Evolutionary conservation across 2,113 vertebrate species (phyloP), one percentile per base, ranked within the genome.

Genomic region (Morone chrysops): DNA sequence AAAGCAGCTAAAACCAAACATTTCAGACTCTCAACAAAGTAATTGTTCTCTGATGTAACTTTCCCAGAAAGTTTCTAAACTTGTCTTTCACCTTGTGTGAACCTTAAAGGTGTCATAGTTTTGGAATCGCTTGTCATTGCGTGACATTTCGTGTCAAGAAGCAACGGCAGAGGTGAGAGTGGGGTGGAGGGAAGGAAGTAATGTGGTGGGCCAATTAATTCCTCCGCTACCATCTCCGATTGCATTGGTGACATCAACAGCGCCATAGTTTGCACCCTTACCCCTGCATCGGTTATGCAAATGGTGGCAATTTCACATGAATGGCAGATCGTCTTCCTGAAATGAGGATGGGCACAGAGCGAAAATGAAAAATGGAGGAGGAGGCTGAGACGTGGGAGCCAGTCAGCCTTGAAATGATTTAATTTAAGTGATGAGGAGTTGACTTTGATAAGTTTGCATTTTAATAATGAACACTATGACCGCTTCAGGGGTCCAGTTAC

Each of bases 391-490:
- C n/a, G 84, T 57, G 80, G 57, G 89, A 87, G 83, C 84, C 92
- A 92, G 80, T 90, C 94, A 92, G 87, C 94, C 95, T 94, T 93
- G 93, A 96, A 96, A 96, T 94, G 0, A 96, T 96, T 96, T 95
- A 90, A 96, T 96, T 95, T 94, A 89, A 87, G 84, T 89, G 87
- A 95, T 92, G 89, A 93, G 84, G 80, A 81, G 93, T 85, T 91
- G 92, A 93, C 94, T 95, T 94, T 96, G 94, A 95, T 94, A 94
- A 89, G 94, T 94, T 94, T 94, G 90, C 92, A 93, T 94, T 95
- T 93, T 92, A 92, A 94, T 94, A 93, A 93, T 86, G 86, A 89
- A 87, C 53, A 56, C 48, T 73, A 9, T 43, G 80, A 93, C 90
- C 61, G 81, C 91, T 93, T 73, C 77, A 63, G 92, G 91, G 81